phyloP scores from a whole-genome alignment of 2,113 vertebrate genomes.

The Xenopus borealis region DNA sequence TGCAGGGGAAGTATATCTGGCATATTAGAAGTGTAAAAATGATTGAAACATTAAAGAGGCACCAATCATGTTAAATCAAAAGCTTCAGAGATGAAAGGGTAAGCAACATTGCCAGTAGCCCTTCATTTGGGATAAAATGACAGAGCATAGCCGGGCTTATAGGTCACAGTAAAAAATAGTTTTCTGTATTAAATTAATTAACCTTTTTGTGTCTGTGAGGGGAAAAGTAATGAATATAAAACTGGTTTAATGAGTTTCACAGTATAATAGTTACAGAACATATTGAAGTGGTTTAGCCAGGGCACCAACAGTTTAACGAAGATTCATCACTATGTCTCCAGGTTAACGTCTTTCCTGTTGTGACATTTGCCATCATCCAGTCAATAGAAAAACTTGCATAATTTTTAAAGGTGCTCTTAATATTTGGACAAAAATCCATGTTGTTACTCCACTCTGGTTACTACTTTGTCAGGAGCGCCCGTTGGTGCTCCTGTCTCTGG shows the following conservation, averaged over 20 bases:
- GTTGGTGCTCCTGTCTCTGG: no score
- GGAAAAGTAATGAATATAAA: fast-evolving
- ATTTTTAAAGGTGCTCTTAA: no score
- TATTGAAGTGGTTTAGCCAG: background rate
- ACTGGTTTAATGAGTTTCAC: background rate
- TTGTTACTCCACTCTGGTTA: no score
- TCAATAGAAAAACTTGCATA: no score
- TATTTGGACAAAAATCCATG: no score
- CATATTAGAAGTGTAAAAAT: slow-evolving; percentile 47
- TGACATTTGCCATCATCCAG: background rate
- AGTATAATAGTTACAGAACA: background rate
- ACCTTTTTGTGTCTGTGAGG: background rate
- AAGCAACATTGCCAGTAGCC: slow-evolving; percentile 23
- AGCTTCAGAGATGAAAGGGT: slow-evolving; percentile 11
- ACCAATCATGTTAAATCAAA: slow-evolving; percentile 16
- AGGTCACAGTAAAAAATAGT: slow-evolving; percentile 6
- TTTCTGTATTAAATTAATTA: slow-evolving; percentile 21
- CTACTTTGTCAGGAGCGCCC: no score
- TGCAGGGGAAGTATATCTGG: slow-evolving; percentile 48
- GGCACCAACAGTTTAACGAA: background rate
- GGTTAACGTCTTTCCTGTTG: background rate
- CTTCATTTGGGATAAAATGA: slow-evolving; percentile 8
- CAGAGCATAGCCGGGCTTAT: slow-evolving; percentile 1
- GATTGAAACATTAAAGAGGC: slow-evolving; percentile 59
- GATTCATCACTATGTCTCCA: background rate